Conservation (phyloP, 2,797 vertebrate species). For the Thaleichthys pacificus region DNA sequence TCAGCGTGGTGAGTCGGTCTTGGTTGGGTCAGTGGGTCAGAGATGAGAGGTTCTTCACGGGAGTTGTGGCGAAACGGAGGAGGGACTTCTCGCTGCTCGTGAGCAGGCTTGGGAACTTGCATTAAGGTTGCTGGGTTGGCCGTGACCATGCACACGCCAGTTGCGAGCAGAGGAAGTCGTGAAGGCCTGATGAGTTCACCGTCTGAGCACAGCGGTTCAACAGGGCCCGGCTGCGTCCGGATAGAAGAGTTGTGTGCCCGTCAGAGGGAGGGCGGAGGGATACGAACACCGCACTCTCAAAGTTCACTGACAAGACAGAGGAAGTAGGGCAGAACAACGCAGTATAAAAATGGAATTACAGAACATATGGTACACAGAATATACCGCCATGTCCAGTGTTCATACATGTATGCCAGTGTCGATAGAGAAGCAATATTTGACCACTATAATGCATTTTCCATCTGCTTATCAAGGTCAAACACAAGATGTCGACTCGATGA, state of each 20-base stretch:
- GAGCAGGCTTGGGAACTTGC: background rate
- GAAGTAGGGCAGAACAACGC: slow-evolving; percentile 36
- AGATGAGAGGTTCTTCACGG: slow-evolving; percentile 27
- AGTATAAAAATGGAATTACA: background rate
- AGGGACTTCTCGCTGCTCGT: background rate
- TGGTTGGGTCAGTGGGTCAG: background rate
- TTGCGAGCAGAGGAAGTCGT: no score
- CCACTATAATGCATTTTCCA: background rate
- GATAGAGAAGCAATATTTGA: background rate
- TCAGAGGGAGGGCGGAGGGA: no score
- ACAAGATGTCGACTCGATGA: background rate
- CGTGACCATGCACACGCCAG: background rate
- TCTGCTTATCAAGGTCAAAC: background rate
- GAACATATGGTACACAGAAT: background rate
- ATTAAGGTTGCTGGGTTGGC: background rate
- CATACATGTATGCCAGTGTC: background rate
- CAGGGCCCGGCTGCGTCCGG: no score
- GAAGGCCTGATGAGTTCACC: no score
- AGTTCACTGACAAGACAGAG: slow-evolving; percentile 27
- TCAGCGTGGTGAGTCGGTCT: background rate
- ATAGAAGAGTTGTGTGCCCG: no score
- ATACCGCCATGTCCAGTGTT: background rate
- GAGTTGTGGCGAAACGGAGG: background rate
- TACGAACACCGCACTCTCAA: slow-evolving; percentile 14
- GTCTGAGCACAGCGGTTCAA: no score